phyloP scores from a whole-genome alignment of 1,140 invertebrate species.

The Aleiodes sp. region DNA sequence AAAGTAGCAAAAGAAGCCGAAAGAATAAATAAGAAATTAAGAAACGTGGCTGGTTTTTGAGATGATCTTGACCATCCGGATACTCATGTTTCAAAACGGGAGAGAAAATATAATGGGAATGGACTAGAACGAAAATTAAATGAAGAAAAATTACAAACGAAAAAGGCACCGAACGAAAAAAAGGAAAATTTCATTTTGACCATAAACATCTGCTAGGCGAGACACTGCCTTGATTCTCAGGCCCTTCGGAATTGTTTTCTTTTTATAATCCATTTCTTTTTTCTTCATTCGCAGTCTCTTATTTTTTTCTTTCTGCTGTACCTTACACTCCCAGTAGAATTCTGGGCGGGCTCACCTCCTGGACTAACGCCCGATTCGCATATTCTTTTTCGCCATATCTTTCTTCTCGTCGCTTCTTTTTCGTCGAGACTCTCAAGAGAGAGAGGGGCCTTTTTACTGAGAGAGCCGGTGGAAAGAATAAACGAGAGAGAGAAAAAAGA shows the following conservation, averaged over 20 bases:
- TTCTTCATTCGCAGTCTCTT: constrained; percentile 1
- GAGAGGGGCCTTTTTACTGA: neutral
- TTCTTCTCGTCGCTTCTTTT: constrained; percentile 1
- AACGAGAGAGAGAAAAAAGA: constrained; percentile 27
- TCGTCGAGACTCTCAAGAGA: neutral
- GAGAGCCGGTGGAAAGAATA: neutral
- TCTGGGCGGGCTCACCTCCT: constrained; percentile 11
- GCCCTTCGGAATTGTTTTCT: constrained; percentile 19
- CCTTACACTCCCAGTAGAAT: constrained; percentile 1
- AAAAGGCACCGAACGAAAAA: constrained; percentile 47
- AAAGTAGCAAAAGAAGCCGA: no score
- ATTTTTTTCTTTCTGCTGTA: neutral
- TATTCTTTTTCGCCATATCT: constrained; percentile 24
- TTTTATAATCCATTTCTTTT: neutral
- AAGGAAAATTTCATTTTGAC: constrained; percentile 55
- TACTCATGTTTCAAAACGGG: constrained; percentile 3
- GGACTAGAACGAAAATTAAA: neutral
- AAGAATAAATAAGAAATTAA: no score
- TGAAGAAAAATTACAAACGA: constrained; percentile 29
- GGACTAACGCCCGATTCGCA: constrained; percentile 24
- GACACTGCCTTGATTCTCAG: constrained; percentile 29
- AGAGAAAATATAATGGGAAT: neutral
- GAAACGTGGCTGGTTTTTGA: no score
- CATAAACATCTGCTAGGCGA: constrained; percentile 63
- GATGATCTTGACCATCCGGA: neutral